Evolutionary conservation across 1,140 invertebrate species (phyloP).

Genomic region (Lucilia sericata): DNA sequence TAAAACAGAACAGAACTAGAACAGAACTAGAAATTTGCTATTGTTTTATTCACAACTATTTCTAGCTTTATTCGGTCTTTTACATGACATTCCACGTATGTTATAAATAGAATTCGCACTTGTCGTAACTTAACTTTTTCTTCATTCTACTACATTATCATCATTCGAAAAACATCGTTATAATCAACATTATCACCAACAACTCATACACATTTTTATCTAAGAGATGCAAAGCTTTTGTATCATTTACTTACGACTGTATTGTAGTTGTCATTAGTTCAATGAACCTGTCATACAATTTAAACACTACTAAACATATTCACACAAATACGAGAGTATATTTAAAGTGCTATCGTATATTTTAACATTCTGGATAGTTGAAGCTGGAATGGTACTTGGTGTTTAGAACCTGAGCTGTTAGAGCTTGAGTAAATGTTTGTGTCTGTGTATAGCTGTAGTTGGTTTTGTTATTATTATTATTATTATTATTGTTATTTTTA

Average conservation of each 20-base stretch:
- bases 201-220: not conserved
- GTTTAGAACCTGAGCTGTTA: not conserved
- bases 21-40: too few species aligned
- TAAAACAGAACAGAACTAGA: too few species aligned
- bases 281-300: conserved; percentile 19
- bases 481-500: conserved; percentile 20
- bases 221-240: not conserved
- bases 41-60: not conserved
- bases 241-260: conserved; percentile 17
- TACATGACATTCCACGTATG: not conserved
- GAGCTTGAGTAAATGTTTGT: not conserved
- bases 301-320: not conserved
- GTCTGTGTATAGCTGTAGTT: not conserved
- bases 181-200: not conserved
- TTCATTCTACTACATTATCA: not conserved
- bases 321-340: not conserved
- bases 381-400: not conserved
- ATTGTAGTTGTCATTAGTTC: not conserved
- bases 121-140: not conserved
- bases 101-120: conserved; percentile 2
- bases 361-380: not conserved
- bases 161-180: not conserved
- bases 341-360: too few species aligned
- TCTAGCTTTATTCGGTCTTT: not conserved
- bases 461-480: not conserved